Evolutionary conservation across 2,888 invertebrate species (phyloP).

Genomic region (Pseudococcus viburni): DNA sequence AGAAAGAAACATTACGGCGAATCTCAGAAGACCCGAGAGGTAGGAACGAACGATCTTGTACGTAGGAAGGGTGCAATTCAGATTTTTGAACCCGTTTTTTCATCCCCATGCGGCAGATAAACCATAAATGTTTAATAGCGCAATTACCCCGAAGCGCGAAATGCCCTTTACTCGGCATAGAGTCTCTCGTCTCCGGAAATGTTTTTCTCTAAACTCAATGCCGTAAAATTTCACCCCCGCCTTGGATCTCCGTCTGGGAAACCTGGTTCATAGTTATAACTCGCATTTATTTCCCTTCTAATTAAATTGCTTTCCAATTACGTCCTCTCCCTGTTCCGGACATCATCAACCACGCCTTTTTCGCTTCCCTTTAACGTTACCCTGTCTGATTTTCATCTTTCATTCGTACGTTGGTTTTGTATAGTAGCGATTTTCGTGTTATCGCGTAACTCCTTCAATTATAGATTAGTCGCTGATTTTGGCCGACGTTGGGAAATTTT

Average conservation of each 20-base stretch:
- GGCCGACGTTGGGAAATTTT: constrained; percentile 42
- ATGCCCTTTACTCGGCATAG: constrained; percentile 64
- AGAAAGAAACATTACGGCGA: constrained; percentile 33
- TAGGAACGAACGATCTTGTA: constrained; percentile 43
- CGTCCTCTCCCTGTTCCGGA: constrained; percentile 62
- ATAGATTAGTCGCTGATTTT: constrained; percentile 48
- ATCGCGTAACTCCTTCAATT: constrained; percentile 55
- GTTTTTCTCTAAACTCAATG: constrained; percentile 65
- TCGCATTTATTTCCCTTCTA: constrained; percentile 65
- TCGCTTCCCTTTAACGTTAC: constrained; percentile 47
- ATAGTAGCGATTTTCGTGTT: constrained; percentile 52
- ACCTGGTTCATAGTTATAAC: constrained; percentile 64
- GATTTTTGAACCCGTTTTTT: constrained; percentile 62
- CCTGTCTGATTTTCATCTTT: constrained; percentile 42
- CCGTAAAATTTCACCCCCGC: constrained; percentile 63
- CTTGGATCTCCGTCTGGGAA: constrained; percentile 18
- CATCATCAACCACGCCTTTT: constrained; percentile 66
- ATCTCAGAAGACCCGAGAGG: constrained; percentile 56
- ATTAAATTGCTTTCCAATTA: constrained; percentile 67
- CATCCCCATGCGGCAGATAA: constrained; percentile 64
- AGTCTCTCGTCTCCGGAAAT: constrained; percentile 65
- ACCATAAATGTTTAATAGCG: constrained; percentile 67
- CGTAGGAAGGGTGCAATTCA: constrained; percentile 54
- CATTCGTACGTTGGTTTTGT: constrained; percentile 39
- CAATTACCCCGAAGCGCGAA: constrained; percentile 66